Conservation (phyloP, 2,113 vertebrate genomes). For the Dicrurus megarhynchus region DNA sequence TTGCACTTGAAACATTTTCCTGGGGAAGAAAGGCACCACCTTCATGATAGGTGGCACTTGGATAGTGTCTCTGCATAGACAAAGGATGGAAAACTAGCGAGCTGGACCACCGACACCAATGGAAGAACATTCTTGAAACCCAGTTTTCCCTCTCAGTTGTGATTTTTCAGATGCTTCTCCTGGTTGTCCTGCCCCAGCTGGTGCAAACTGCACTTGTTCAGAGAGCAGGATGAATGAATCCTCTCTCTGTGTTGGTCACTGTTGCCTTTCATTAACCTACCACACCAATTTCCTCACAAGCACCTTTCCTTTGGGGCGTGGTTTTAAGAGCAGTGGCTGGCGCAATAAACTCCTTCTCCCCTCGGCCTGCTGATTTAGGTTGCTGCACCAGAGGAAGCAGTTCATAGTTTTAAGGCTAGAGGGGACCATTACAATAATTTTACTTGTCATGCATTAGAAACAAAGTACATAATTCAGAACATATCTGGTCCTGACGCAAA, state of each 20-base stretch:
- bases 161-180: neutral
- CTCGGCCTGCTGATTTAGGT: fast-evolving
- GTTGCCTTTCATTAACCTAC: conserved; percentile 18
- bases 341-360: neutral
- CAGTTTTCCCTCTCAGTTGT: neutral
- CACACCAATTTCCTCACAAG: neutral
- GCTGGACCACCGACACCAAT: neutral
- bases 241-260: neutral
- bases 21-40: neutral
- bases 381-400: neutral
- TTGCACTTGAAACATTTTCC: neutral
- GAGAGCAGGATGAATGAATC: neutral
- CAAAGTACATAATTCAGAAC: neutral
- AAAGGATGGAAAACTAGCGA: neutral
- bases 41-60: neutral
- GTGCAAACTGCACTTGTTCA: neutral
- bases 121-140: neutral
- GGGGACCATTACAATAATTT: conserved; percentile 36
- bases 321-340: neutral
- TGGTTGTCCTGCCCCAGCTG: neutral
- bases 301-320: neutral
- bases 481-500: neutral
- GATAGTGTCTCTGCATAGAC: neutral
- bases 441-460: neutral
- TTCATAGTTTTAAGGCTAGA: conserved; percentile 30